Evolutionary conservation across 2,797 vertebrate genomes (phyloP), one percentile per base, ranked within the genome.

Genomic region (Muscicapa comitata): DNA sequence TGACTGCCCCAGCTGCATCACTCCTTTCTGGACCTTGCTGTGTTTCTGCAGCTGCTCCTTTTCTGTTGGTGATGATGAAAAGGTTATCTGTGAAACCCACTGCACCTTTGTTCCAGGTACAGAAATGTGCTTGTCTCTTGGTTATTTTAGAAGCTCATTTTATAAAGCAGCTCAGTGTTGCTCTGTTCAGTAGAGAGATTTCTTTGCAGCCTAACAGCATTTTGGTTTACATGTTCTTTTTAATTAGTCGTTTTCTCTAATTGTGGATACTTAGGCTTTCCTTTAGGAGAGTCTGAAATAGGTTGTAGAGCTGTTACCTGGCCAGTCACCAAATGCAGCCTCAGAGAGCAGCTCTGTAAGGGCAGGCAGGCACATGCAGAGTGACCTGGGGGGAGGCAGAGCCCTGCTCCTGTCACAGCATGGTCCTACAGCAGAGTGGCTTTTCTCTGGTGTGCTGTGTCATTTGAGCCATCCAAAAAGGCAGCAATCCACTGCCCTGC

Each of bases 401-500:
- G 33, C 55, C n/a, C 47, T 53, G 40, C 50, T 51, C 3, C 1
- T 35, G 13, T 53, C 47, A 38, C 55, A 61, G 18, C 2, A 0
- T 9, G 57, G 11, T 54, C 61, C 62, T 57, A n/a, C 78, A 57
- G 47, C 51, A 58, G 48, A 0, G 0, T 28, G 35, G 45, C 54
- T 71, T 58, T 54, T 54, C 40, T 55, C 53, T 72, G 81, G 20
- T 59, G 42, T 75, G 45, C 33, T 59, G 40, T 25, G 63, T 40
- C 48, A 25, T 11, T 40, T 26, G 23, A 66, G 23, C 57, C 66
- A 74, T 65, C 54, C 45, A 58, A 79, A 78, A 93, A 25, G 17
- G 43, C 24, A 25, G 59, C 63, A 63, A 24, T 37, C 19, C 1
- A 3, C 29, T 65, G 66, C 51, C 45, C 66, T 58, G 33, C 9